Base-by-base conservation (phyloP, 2,888 invertebrate species). In the Perizoma flavofasciatum region DNA sequence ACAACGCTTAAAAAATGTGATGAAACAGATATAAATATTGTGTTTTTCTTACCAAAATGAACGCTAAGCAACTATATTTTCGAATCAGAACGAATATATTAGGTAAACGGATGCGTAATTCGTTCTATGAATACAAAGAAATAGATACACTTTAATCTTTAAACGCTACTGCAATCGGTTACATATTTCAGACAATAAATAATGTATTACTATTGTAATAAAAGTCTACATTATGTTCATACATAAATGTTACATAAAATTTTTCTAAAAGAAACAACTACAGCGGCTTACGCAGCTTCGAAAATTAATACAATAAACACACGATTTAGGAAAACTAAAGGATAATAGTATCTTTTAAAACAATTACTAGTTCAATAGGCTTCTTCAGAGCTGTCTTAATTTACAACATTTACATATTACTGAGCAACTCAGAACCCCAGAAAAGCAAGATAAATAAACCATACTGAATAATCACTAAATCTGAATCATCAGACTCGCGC, bases 91-190 rank as follows among this genome's bases (percentile, higher is more conserved):
- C 74, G 67, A 72, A 83, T 87, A 88, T 86, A 84, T 83, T 85
- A 88, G 83, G 89, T 55, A 71, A n/a, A n/a, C n/a, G n/a, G n/a
- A n/a, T n/a, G n/a, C n/a, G n/a, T n/a, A 79, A 76, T 85, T 83
- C 74, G 78, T 68, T 75, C 70, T 63, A 59, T 41, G 34, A 59
- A 58, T 66, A 51, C 59, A 62, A 67, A 55, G 49, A 68, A 65
- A 62, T 66, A 63, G 83, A 85, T 89, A 89, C 87, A 89, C 88
- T 86, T 86, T 77, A 84, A 81, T 83, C 81, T 79, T 86, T 88
- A 86, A 75, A 74, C 71, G 69, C 86, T 85, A 88, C 78, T 70
- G 74, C 72, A 75, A 79, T 76, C 74, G 77, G 77, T 82, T 85
- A 81, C 68, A 79, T 79, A 70, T 77, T 74, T 80, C 73, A 72